phyloP scores from a whole-genome alignment of 2,888 invertebrate species.

The Rosalia funebris region DNA sequence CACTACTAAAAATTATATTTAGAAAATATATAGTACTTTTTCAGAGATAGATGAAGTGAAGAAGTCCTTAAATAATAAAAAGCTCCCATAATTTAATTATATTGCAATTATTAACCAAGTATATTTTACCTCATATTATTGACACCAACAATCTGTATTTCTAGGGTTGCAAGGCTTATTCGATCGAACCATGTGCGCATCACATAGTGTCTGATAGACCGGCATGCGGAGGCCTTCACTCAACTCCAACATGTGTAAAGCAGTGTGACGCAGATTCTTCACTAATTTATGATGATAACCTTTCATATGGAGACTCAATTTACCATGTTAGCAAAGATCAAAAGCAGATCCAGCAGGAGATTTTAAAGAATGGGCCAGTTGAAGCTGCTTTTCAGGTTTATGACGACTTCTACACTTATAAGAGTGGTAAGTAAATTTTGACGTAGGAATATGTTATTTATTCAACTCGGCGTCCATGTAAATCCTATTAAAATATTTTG shows the following conservation, averaged over 20 bases:
- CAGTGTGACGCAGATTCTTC: slow-evolving; percentile 54
- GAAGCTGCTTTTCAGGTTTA: slow-evolving; percentile 87
- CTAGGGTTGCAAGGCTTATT: slow-evolving; percentile 83
- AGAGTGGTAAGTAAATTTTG: slow-evolving; percentile 74
- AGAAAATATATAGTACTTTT: too few relatives aligned
- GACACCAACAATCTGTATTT: background rate
- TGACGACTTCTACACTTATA: slow-evolving; percentile 82
- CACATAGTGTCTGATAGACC: slow-evolving; percentile 76
- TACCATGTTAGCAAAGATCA: slow-evolving; percentile 69
- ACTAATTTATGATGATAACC: slow-evolving; percentile 74
- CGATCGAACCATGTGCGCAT: slow-evolving; percentile 83
- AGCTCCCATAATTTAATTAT: too few relatives aligned
- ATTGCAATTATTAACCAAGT: too few relatives aligned
- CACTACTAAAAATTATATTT: too few relatives aligned
- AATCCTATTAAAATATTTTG: too few relatives aligned
- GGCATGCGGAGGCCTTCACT: slow-evolving; percentile 70
- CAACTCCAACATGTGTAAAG: slow-evolving; percentile 63
- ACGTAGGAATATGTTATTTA: too few relatives aligned
- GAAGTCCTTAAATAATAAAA: too few relatives aligned
- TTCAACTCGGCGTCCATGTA: too few relatives aligned
- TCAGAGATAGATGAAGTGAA: too few relatives aligned
- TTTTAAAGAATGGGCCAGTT: slow-evolving; percentile 83
- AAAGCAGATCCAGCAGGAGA: slow-evolving; percentile 78
- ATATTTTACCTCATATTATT: too few relatives aligned
- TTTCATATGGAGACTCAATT: slow-evolving; percentile 73